phyloP scores from a whole-genome alignment of 2,888 invertebrate genomes.

The Parnassius smintheus region DNA sequence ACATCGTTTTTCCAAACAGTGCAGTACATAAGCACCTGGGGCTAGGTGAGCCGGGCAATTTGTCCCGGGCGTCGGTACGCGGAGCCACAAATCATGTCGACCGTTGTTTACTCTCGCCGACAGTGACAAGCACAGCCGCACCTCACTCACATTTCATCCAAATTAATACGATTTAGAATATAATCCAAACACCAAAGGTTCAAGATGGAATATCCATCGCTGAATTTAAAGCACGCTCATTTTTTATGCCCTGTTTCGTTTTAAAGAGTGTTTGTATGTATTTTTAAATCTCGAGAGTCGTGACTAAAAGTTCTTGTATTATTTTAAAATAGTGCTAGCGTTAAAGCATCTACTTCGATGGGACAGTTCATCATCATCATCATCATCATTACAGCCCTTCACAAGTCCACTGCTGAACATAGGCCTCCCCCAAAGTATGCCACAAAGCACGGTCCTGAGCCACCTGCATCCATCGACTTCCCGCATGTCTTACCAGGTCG shows the following conservation, averaged over 20 bases:
- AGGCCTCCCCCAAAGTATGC: no score
- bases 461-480: no score
- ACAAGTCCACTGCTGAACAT: no score
- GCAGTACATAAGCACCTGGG: slow-evolving; percentile 3
- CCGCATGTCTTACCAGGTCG: no score
- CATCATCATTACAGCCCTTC: no score
- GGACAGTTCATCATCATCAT: no score
- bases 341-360: no score
- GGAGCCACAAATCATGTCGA: slow-evolving; percentile 30
- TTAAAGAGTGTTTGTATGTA: no score
- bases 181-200: not conserved
- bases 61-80: slow-evolving; percentile 15
- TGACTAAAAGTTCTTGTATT: no score
- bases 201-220: not conserved
- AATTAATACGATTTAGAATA: slow-evolving; percentile 13
- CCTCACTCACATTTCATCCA: slow-evolving; percentile 10
- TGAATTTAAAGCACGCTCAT: not conserved
- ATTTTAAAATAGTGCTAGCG: no score
- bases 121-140: not conserved
- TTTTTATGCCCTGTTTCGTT: not conserved
- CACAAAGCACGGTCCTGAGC: no score
- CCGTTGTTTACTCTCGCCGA: slow-evolving; percentile 20
- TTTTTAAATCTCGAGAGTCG: no score
- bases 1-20: not conserved
- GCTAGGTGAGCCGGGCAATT: slow-evolving; percentile 20